Base-by-base conservation (phyloP, 2,797 vertebrate genomes). In the Eulemur albifrons region DNA sequence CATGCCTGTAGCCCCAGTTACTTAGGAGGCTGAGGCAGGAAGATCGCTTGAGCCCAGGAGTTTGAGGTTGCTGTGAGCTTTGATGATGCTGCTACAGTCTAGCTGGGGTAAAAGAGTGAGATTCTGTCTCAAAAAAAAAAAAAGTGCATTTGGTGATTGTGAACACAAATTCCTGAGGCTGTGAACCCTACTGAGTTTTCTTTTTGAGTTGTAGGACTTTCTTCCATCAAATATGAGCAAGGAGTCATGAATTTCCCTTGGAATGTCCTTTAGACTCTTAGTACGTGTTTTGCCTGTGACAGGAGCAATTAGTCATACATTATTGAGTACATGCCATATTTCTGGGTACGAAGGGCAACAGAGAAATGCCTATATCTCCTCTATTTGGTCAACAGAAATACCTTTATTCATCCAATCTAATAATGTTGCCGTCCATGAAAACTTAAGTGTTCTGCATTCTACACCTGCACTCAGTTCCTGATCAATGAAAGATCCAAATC, bases 221-320 rank as follows among this genome's bases (percentile, higher is more conserved):
- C 93, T 83, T 67, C 38, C 5, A 30, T 88, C 54, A 93, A 63
- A 77, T 54, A 54, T 11, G 35, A 90, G 9, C 4, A 1, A 50
- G 7, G 88, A 85, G 40, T 88, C 87, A 67, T 35, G 76, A 40
- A 25, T 67, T 95, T 94, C 59, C 43, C 93, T 59, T 63, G 84
- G 84, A 87, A 92, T 88, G 73, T 93, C 40, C 76, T 80, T 93
- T 88, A 87, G 48, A 75, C 76, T 92, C 5, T 76, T 65, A n/a
- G 63, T 72, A 63, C 57, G 57, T 69, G 75, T 69, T 94, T 94
- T 1, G 1, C 45, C 72, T 15, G 2, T 32, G 40, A 79, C 45
- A 20, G 70, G 32, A 76, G 27, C 54, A 79, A 69, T 91, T 83
- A 93, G 57, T 93, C 93, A 90, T 80, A 50, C 6, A 67, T 84